Evolutionary conservation across 2,888 invertebrate genomes (phyloP).

Genomic region (Macroteleia sp.): DNA sequence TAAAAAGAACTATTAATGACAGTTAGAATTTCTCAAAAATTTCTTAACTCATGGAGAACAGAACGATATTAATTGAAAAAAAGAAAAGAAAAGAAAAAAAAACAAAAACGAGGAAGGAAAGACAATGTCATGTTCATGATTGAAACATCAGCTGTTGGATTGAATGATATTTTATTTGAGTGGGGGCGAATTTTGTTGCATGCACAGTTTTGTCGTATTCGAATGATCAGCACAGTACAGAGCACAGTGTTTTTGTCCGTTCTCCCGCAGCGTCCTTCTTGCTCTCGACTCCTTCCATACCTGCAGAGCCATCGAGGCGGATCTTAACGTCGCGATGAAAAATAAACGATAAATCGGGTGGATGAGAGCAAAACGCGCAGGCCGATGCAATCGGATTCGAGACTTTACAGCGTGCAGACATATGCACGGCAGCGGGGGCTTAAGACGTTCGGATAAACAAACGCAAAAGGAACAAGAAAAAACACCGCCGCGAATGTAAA

Average conservation of each 20-base stretch:
- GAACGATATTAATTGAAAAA: too few species aligned
- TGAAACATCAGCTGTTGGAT: constrained; percentile 9
- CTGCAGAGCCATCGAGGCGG: constrained; percentile 43
- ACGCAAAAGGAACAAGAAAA: constrained; percentile 60
- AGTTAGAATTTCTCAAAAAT: too few species aligned
- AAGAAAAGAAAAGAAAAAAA: too few species aligned
- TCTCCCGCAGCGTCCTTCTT: constrained; percentile 32
- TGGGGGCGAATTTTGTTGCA: constrained; percentile 1
- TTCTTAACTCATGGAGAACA: too few species aligned
- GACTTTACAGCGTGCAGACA: constrained; percentile 82
- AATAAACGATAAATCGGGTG: constrained; percentile 40
- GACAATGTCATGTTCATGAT: too few species aligned
- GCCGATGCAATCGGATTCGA: constrained; percentile 83
- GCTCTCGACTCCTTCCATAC: constrained; percentile 36
- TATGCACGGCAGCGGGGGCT: constrained; percentile 67
- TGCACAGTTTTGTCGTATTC: background rate
- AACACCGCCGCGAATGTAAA: constrained; percentile 72
- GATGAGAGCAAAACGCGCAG: constrained; percentile 67
- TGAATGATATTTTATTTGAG: background rate
- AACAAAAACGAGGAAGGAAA: too few species aligned
- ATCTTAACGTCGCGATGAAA: constrained; percentile 34
- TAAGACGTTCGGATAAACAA: constrained; percentile 80
- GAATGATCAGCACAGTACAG: too few species aligned
- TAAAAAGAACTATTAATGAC: too few species aligned
- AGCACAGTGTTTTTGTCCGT: constrained; percentile 30